Conservation (phyloP, 1,140 invertebrate species). For the Coelopa frigida region DNA sequence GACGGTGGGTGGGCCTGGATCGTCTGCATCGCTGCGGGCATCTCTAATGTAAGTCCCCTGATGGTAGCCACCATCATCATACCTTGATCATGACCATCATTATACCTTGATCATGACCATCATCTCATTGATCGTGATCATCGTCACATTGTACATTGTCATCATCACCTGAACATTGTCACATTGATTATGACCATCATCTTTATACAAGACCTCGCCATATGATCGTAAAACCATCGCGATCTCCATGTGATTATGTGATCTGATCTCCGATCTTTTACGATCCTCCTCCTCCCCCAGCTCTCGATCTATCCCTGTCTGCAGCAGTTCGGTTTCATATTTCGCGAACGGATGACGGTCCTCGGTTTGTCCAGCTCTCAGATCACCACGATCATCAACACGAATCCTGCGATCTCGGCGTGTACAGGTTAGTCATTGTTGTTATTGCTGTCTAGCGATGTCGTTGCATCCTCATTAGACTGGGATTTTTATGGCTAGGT, state of each 20-base stretch:
- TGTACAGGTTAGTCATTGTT: constrained; percentile 53
- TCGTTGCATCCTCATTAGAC: neutral
- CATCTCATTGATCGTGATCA: too few relatives aligned
- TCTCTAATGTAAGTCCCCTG: constrained; percentile 42
- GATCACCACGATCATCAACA: constrained; percentile 59
- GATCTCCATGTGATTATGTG: neutral
- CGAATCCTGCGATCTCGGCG: constrained; percentile 55
- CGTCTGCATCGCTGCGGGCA: constrained; percentile 38
- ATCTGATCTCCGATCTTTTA: neutral
- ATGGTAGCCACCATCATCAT: too few relatives aligned
- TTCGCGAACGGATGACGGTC: constrained; percentile 51
- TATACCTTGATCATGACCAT: too few relatives aligned
- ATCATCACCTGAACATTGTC: too few relatives aligned
- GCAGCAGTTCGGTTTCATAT: constrained; percentile 61
- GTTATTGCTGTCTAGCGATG: too few relatives aligned
- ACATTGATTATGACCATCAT: too few relatives aligned
- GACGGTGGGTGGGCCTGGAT: constrained; percentile 43
- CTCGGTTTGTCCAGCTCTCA: constrained; percentile 54
- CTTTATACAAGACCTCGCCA: too few relatives aligned
- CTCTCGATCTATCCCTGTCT: constrained; percentile 54
- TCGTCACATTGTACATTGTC: too few relatives aligned
- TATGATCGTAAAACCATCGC: too few relatives aligned
- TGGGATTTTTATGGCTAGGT: constrained; percentile 44
- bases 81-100: too few relatives aligned
- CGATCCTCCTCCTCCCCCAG: constrained; percentile 41